Evolutionary conservation across 2,797 vertebrate species (phyloP).

Genomic region (Enteromius radiatus): DNA sequence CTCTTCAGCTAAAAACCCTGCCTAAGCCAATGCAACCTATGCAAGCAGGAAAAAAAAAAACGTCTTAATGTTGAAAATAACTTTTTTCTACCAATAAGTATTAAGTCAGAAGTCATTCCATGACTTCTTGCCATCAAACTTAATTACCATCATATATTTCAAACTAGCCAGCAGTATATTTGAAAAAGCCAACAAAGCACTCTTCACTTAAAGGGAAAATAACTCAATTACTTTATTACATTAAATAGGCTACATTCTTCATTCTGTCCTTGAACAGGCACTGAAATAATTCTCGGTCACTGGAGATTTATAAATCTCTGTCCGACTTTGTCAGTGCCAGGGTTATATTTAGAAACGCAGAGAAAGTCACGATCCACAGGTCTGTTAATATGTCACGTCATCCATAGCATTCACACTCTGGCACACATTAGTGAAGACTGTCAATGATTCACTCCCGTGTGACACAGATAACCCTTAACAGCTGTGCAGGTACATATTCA

Average conservation of each 20-base stretch:
- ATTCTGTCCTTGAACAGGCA: not conserved
- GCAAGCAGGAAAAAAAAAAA: not conserved
- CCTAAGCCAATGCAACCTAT: not conserved
- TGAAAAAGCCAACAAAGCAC: slow-evolving; percentile 11
- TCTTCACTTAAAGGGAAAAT: slow-evolving; percentile 1
- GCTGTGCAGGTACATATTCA: not conserved
- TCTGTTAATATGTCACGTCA: slow-evolving; percentile 76
- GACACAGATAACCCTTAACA: slow-evolving; percentile 49
- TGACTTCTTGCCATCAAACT: not conserved
- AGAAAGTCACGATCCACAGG: slow-evolving; percentile 8
- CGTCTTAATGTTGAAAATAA: not conserved
- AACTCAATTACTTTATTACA: not conserved
- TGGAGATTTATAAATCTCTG: slow-evolving; percentile 23
- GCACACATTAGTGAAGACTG: slow-evolving; percentile 64
- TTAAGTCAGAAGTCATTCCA: not conserved
- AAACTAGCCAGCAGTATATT: slow-evolving; percentile 1
- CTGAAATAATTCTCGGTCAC: not conserved
- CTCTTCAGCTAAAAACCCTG: slow-evolving; percentile 40
- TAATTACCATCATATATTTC: slow-evolving; percentile 5
- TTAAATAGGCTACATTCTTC: slow-evolving; percentile 5
- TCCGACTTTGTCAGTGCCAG: not conserved
- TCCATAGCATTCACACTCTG: slow-evolving; percentile 63
- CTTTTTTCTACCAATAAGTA: not conserved
- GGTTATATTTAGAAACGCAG: slow-evolving; percentile 29
- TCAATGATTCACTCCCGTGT: slow-evolving; percentile 75